Evolutionary conservation across 2,113 vertebrate species (phyloP), one percentile per base, ranked within the genome.

Genomic region (Phaethon lepturus): DNA sequence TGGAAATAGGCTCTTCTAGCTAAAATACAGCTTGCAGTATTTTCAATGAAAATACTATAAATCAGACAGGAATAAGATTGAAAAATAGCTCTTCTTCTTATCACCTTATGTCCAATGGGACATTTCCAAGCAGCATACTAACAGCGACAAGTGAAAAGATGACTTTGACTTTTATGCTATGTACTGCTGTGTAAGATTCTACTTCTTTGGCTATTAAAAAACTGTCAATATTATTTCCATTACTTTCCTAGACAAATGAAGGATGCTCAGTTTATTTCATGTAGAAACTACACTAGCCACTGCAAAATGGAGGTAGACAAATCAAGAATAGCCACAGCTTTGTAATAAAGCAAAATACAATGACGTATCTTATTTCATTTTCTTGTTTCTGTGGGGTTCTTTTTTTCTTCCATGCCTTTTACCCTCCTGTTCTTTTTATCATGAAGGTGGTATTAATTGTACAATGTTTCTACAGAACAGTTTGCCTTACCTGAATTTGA

Each of bases 201-300:
- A 75, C n/a, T 90, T 93, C 66, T 86, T 74, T 94, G 73, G 35
- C 24, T 93, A 75, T 94, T 96, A 96, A 94, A 95, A 98, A 95
- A 17, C 33, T 76, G 66, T 29, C n/a, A 81, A 42, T 90, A 86
- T 87, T 90, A 90, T 87, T 93, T 90, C 62, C 78, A 13, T 45
- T 80, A 29, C 19, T 79, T 94, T 93, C 59, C 49, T 68, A 92
- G 63, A 67, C 28, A 89, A 97, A 77, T 55, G 2, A 94, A 69
- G 22, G 47, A 33, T 13, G 4, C 4, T n/a, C 6, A 23, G 9
- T 40, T 86, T 47, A 56, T 85, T 85, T 85, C 3, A 20, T 44
- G 14, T 40, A 56, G 40, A 77, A 71, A 45, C 4, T 58, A 53
- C 10, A 40, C 3, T n/a, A 2, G 13, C 38, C 38, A 38, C 38